Base-by-base conservation (phyloP, 2,113 vertebrate species). In the Gopherus flavomarginatus region DNA sequence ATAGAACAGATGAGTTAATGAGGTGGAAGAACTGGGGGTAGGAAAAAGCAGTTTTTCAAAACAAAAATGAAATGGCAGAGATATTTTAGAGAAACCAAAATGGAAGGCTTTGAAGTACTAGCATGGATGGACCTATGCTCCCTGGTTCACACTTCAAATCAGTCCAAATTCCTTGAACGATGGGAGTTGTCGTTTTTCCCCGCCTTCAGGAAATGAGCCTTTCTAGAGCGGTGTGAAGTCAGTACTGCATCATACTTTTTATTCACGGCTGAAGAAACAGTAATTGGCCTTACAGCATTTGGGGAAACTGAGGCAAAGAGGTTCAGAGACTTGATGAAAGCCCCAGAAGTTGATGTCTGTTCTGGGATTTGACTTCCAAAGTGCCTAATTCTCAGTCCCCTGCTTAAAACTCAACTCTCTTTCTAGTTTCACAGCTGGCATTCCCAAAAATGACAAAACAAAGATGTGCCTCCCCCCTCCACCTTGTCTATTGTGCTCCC, bases 401-500 rank as follows among this genome's bases (percentile, higher is more conserved):
- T 59, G 19, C 54, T 87, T 12, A 35, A 80, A 69, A 83, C 3
- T 49, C 75, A 1, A 0, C 6, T 87, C 82, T 87, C 75, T 72
- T 93, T 88, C 35, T 47, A 17, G 42, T 65, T 90, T 56, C 29
- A 82, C 59, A 77, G 65, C 12, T 35, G 3, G 83, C 6, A 14
- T 11, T 11, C 81, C 79, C 35, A 57, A 83, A 57, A 49, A 65
- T 31, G 24, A 44, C 82, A 69, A n/a, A 35, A 65, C 62, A 81
- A 72, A 75, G 24, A 47, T 3, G 6, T 5, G 5, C 4, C 79
- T 83, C 52, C 13, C 78, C 86, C 56, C 82, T 3, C 47, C 50
- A 27, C 5, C 16, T 29, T 1, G 0, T 8, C 77, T 90, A 4
- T 16, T n/a, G 9, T 44, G 49, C 10, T 69, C 26, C 13, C 50